Evolutionary conservation across 1,140 invertebrate genomes (phyloP).

Genomic region (Sesamia nonagrioides): DNA sequence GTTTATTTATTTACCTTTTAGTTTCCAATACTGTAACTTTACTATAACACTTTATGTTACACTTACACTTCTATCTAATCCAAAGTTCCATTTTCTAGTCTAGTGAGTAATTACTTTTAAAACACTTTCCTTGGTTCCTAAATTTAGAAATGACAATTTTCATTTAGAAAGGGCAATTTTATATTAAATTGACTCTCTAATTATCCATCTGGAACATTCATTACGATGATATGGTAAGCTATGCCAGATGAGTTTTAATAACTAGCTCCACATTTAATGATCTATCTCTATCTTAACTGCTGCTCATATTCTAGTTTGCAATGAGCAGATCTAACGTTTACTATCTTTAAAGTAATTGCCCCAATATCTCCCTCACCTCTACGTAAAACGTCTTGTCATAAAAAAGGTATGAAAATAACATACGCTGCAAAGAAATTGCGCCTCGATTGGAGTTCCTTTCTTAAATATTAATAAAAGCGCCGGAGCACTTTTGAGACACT

Average conservation of each 20-base stretch:
- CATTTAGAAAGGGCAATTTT: too few species aligned
- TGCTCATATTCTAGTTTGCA: background rate
- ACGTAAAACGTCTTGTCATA: constrained; percentile 18
- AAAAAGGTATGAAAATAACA: constrained; percentile 49
- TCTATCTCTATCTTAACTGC: background rate
- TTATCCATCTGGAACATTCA: background rate
- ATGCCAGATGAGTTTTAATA: background rate
- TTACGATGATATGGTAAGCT: background rate
- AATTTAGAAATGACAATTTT: too few species aligned
- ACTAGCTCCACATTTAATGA: background rate
- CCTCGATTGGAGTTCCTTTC: constrained; percentile 73
- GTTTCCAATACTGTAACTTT: background rate
- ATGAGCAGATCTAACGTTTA: background rate
- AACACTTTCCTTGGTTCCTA: background rate
- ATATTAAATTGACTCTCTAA: too few species aligned
- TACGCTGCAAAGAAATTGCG: constrained; percentile 64
- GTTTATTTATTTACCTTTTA: background rate
- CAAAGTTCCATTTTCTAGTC: too few species aligned
- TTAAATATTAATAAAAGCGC: constrained; percentile 83
- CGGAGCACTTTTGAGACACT: constrained; percentile 75
- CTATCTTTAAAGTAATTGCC: constrained; percentile 8
- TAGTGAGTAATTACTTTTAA: too few species aligned
- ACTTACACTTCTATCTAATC: background rate
- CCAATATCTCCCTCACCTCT: constrained; percentile 2
- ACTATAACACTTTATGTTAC: background rate